phyloP scores from a whole-genome alignment of 2,113 vertebrate genomes.

The Syngnathus scovelli region DNA sequence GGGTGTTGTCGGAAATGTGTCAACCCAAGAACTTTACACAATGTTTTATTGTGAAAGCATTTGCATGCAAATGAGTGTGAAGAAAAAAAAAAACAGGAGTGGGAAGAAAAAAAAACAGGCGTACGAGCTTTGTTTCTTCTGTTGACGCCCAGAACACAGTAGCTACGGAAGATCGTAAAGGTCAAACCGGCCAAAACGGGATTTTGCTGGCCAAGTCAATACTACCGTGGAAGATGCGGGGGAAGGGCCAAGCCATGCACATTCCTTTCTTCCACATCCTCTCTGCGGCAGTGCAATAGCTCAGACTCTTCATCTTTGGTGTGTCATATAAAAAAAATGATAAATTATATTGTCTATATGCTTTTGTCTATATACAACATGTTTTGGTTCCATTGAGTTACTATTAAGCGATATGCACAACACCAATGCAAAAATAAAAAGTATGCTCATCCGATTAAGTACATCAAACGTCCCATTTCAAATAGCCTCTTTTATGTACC shows the following conservation, averaged over 20 bases:
- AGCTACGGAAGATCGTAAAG: constrained; percentile 27
- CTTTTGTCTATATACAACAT: background rate
- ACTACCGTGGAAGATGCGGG: constrained; percentile 4
- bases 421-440: background rate
- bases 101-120: too few relatives aligned
- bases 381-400: background rate
- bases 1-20: too few relatives aligned
- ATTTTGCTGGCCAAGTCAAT: constrained; percentile 17
- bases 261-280: constrained; percentile 8
- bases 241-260: constrained; percentile 2
- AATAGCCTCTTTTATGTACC: background rate
- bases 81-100: too few relatives aligned
- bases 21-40: background rate
- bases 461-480: background rate
- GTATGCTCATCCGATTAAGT: background rate
- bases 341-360: background rate
- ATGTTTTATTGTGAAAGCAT: background rate
- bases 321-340: background rate
- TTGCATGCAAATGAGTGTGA: background rate
- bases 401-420: background rate
- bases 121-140: too few relatives aligned
- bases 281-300: too few relatives aligned
- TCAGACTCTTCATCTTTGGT: background rate
- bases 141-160: background rate
- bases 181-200: constrained; percentile 45